These are phyloP conservation scores for Nixonia krombeini DNA, from an alignment of 1,140 invertebrate genomes.

Conservation along the genomic window DNA sequence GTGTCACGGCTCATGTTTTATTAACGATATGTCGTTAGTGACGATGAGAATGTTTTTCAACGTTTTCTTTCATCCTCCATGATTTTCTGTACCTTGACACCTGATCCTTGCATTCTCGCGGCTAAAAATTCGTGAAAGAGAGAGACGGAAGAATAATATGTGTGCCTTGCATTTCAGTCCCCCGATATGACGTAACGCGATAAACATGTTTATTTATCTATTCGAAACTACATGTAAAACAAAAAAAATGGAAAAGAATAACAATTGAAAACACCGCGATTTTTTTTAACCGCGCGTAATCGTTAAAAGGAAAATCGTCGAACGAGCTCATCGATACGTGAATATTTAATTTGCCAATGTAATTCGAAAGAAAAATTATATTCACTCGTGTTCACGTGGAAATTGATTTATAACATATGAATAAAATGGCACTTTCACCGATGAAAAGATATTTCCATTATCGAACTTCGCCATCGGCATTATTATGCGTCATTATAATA, in stretches of 20 bases:
- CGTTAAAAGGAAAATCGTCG: slow-evolving; percentile 5
- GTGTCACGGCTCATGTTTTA: slow-evolving; percentile 39
- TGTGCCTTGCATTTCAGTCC: slow-evolving; percentile 23
- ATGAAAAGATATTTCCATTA: slow-evolving; percentile 39
- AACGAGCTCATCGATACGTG: too few species aligned
- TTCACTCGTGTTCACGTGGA: too few species aligned
- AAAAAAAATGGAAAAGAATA: slow-evolving; percentile 6
- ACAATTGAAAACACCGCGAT: background rate
- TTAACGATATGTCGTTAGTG: slow-evolving; percentile 27
- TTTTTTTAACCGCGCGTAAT: slow-evolving; percentile 13
- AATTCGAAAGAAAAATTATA: too few species aligned
- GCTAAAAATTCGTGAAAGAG: slow-evolving; percentile 37
- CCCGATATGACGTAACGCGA: slow-evolving; percentile 7
- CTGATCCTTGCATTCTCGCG: slow-evolving; percentile 29
- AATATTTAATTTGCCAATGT: too few species aligned
- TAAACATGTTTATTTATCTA: background rate
- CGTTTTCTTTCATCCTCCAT: slow-evolving; percentile 38
- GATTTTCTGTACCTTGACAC: slow-evolving; percentile 51
- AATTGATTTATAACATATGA: background rate
- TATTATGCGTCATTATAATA: slow-evolving; percentile 43
- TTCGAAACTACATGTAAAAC: background rate
- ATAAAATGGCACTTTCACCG: slow-evolving; percentile 25
- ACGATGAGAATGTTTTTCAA: slow-evolving; percentile 33
- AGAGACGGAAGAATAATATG: background rate
- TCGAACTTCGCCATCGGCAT: slow-evolving; percentile 18